These are phyloP conservation scores for Unio pictorum DNA, from an alignment of 2,888 invertebrate genomes.

Conservation along the genomic window DNA sequence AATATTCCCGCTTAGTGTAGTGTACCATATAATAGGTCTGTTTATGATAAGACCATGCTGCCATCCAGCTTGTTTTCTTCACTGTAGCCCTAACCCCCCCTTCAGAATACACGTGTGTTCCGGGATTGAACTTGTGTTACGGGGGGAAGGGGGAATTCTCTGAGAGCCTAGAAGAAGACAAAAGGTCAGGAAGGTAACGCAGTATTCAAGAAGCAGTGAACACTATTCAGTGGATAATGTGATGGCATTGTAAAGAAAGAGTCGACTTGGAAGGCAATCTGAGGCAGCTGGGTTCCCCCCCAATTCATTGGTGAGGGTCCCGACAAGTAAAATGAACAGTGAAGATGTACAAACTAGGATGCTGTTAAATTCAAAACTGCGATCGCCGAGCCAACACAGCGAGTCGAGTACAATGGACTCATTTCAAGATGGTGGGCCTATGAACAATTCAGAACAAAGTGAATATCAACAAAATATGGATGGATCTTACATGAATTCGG, in stretches of 20 bases:
- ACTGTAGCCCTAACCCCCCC: slow-evolving; percentile 50
- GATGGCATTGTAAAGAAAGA: too few species aligned
- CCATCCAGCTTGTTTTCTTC: slow-evolving; percentile 64
- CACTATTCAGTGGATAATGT: too few species aligned
- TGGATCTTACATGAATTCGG: slow-evolving; percentile 61
- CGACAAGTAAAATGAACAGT: slow-evolving; percentile 12
- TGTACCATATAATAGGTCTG: slow-evolving; percentile 69
- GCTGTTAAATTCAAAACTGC: slow-evolving; percentile 53
- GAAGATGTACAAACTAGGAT: slow-evolving; percentile 14
- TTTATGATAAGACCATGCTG: slow-evolving; percentile 71
- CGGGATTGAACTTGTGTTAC: slow-evolving; percentile 17
- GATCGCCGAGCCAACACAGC: slow-evolving; percentile 51
- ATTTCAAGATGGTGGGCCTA: slow-evolving; percentile 70
- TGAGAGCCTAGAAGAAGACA: slow-evolving; percentile 23
- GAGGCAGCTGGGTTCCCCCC: slow-evolving; percentile 14
- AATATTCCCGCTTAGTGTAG: slow-evolving; percentile 71
- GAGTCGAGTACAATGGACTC: slow-evolving; percentile 66
- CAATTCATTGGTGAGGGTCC: slow-evolving; percentile 18
- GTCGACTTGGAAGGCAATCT: too few species aligned
- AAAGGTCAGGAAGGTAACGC: background rate
- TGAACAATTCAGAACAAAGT: slow-evolving; percentile 55
- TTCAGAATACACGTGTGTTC: slow-evolving; percentile 59
- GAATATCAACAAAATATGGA: slow-evolving; percentile 56
- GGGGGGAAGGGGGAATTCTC: slow-evolving; percentile 5
- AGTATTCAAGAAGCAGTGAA: too few species aligned